These are phyloP conservation scores for Netelia fuscicornis DNA, from an alignment of 2,888 invertebrate genomes.

Conservation along the genomic window DNA sequence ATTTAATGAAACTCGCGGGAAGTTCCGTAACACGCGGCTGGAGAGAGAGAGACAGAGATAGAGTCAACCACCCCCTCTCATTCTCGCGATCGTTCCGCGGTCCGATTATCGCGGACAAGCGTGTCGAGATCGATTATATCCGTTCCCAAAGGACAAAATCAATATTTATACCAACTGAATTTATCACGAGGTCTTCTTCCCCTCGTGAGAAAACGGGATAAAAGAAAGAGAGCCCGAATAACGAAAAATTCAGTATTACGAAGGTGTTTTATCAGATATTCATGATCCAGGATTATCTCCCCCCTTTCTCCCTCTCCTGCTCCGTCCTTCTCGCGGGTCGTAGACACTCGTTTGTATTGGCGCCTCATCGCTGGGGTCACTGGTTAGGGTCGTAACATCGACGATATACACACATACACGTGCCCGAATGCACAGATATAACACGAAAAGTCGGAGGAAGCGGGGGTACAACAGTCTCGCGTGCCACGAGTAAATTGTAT, in stretches of 20 bases:
- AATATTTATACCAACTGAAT: neutral
- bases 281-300: constrained; percentile 25
- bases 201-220: neutral
- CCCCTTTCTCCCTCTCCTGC: neutral
- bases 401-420: neutral
- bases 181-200: neutral
- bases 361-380: constrained; percentile 6
- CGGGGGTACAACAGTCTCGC: constrained; percentile 39
- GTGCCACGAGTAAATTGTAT: constrained; percentile 56
- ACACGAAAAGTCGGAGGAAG: neutral
- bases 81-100: too few relatives aligned
- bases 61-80: neutral
- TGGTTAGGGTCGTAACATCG: too few relatives aligned
- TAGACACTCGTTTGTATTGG: constrained; percentile 2
- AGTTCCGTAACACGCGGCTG: too few relatives aligned
- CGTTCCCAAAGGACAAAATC: neutral
- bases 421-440: neutral
- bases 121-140: too few relatives aligned
- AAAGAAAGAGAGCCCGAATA: neutral
- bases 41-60: neutral
- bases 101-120: too few relatives aligned
- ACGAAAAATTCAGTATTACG: constrained; percentile 1
- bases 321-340: neutral
- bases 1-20: too few relatives aligned
- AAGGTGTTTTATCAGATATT: constrained; percentile 33